Evolutionary conservation across 2,113 vertebrate species (phyloP), one percentile per base, ranked within the genome.

Genomic region (Nycticryphes semicollaris): DNA sequence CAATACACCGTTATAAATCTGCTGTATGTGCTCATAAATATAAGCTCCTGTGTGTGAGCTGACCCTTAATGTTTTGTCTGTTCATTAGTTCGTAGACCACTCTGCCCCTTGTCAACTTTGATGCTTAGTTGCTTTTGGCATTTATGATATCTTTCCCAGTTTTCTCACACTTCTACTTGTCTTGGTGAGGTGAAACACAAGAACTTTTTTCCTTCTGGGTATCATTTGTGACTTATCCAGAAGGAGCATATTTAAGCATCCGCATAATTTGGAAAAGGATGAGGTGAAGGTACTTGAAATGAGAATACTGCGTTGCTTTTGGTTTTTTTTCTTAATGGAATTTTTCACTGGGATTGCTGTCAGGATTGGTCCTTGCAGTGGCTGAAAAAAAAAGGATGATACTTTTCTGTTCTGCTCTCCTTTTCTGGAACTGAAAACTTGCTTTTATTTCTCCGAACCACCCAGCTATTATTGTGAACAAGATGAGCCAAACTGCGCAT

Each of bases 401-500:
- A 48, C 10, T 69, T 50, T 63, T 80, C 62, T 80, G 82, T 68
- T 74, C 43, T 79, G 19, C 76, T 87, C 53, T 85, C 37, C n/a
- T 81, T 93, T 89, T 70, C 68, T 90, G 64, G 45, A 85, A 72
- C 14, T 45, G 72, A 53, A 88, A 90, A 72, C 43, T 64, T 76
- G 22, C 35, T 96, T 93, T 91, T 74, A 45, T 70, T 78, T 74
- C 72, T 66, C 43, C 3, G 9, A 91, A 89, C 47, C 11, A 77
- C 70, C 53, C 45, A 87, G 80, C 83, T 92, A 79, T 96, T 94
- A 76, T 87, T 94, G 82, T 83, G 83, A 93, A 87, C 57, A 53
- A 2, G 47, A 51, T 73, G 56, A 91, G 24, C 83, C 72, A 86
- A 64, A 51, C 18, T 81, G 45, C 4, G 5, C 50, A 41, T 91